Base-by-base conservation (phyloP, 1,140 invertebrate genomes). In the Neodiprion virginianus region DNA sequence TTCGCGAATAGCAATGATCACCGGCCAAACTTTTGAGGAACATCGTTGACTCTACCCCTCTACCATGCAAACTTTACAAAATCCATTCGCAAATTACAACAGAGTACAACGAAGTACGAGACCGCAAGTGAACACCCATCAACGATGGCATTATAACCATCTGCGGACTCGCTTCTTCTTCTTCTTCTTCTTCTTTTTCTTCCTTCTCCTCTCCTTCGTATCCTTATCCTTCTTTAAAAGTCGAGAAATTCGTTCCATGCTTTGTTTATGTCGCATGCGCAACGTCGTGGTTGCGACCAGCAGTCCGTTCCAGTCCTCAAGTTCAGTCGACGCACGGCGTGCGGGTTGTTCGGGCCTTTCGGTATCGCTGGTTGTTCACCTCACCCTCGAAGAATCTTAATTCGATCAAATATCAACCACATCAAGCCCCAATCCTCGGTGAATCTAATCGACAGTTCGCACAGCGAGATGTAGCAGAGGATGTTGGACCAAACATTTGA, bases 241-340 rank as follows among this genome's bases (percentile, higher is more conserved):
- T 14, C 28, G 28, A 5, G 28, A 40, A 40, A 40, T 40, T 40
- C 28, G 28, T 40, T 40, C 28, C 72, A 82, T 73, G 79, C 76
- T 83, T 83, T 83, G 81, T 83, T 83, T 83, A 80, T 74, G 66
- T 81, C 81, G 82, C 82, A 83, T 83, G 82, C 82, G 81, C 82
- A 81, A 73, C 75, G 72, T 72, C 74, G 47, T 40, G 72, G 72
- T 49, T 68, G 75, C 67, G 53, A 74, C 67, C 75, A 75, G 68
- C 72, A 12, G 53, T 17, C n/a, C n/a, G 74, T 69, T 76, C 74
- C 76, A 47, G 67, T 71, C 11, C 76, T 74, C 69, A 71, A 79
- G 74, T 79, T 73, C 82, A 83, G 82, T 83, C 80, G 81, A 79
- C 81, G 81, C 76, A 72, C 76, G 79, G 80, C 82, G 80, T 81